phyloP scores from a whole-genome alignment of 2,888 invertebrate genomes.

The Eristalinus aeneus region DNA sequence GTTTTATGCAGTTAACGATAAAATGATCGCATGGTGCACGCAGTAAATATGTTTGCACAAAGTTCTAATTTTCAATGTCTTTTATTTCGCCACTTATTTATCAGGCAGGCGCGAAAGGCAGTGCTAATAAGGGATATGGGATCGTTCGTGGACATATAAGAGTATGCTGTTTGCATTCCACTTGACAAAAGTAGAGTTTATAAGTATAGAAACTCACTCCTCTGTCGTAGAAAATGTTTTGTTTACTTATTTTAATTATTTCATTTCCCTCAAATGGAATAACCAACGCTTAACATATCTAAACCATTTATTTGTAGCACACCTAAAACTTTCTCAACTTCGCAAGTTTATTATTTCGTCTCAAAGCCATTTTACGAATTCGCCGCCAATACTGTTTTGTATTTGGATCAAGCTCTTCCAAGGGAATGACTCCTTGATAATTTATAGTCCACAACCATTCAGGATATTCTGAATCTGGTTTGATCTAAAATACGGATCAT shows the following conservation, averaged over 20 bases:
- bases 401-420: constrained; percentile 89
- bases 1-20: background rate
- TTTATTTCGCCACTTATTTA: background rate
- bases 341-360: constrained; percentile 84
- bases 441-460: constrained; percentile 93
- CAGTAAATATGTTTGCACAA: background rate
- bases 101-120: no score
- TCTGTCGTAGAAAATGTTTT: no score
- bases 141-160: no score
- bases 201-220: no score
- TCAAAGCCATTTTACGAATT: constrained; percentile 85
- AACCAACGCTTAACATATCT: background rate
- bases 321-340: constrained; percentile 84
- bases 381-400: constrained; percentile 91
- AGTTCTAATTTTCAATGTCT: background rate
- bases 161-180: background rate
- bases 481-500: constrained; percentile 79
- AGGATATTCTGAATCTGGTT: constrained; percentile 92
- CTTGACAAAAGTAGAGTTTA: background rate
- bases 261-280: background rate
- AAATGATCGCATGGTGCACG: background rate
- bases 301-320: background rate
- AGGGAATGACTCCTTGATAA: constrained; percentile 83
- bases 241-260: no score
- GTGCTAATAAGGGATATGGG: no score